These are phyloP conservation scores for Brachycybe producta DNA, from an alignment of 2,888 invertebrate species.

Conservation along the genomic window DNA sequence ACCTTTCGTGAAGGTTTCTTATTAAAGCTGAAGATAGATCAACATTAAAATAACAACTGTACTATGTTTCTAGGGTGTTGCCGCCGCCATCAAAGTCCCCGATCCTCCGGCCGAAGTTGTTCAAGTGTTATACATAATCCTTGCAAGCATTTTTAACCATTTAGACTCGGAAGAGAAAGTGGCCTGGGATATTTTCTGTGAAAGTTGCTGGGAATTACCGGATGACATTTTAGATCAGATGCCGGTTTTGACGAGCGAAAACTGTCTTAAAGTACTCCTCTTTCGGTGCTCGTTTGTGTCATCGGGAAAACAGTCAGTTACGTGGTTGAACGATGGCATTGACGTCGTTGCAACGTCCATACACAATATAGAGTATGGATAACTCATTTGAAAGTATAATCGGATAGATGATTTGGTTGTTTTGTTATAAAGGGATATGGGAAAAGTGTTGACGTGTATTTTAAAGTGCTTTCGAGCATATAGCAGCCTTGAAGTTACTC, in stretches of 20 bases:
- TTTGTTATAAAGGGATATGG: not conserved
- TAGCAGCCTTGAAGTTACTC: not conserved
- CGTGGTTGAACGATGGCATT: not conserved
- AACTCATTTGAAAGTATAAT: not conserved
- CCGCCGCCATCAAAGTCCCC: no score
- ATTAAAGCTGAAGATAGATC: no score
- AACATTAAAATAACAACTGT: no score
- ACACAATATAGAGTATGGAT: not conserved
- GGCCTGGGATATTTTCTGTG: not conserved
- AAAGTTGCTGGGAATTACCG: not conserved
- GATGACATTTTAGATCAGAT: not conserved
- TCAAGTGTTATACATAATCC: no score
- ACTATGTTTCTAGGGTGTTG: no score
- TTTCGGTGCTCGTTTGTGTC: not conserved
- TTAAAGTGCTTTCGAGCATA: not conserved
- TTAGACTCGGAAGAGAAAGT: no score
- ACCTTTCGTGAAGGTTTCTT: no score
- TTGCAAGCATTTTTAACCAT: no score
- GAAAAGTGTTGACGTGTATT: not conserved
- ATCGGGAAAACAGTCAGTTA: not conserved
- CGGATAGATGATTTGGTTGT: no score
- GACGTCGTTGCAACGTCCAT: not conserved
- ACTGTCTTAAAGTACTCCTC: not conserved
- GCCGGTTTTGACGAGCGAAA: not conserved
- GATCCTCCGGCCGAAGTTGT: no score